A percentile compares a stretch with the other conserved stretches of the same genome.
Conservation (phyloP, 1,140 invertebrate genomes). For the Babylonia areolata region DNA sequence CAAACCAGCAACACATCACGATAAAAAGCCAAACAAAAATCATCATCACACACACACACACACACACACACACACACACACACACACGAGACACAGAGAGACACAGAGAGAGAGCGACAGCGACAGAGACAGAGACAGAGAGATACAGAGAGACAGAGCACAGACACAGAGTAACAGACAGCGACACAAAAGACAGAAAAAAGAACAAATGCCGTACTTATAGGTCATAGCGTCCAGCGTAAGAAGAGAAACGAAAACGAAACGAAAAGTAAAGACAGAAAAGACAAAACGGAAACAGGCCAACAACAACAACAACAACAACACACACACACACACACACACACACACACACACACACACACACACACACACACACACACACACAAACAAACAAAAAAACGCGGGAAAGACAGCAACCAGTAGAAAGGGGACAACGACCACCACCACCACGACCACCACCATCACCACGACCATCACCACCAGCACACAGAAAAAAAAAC, state of each 20-base stretch:
- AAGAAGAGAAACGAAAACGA: background rate
- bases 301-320: background rate
- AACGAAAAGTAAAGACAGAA: background rate
- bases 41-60: constrained; percentile 20
- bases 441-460: no score
- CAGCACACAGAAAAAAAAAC: constrained; percentile 19
- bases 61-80: no score
- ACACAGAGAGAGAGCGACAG: no score
- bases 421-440: no score
- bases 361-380: constrained; percentile 20
- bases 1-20: no score
- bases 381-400: constrained; percentile 17
- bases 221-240: no score
- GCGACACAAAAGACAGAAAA: background rate
- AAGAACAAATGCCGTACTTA: background rate
- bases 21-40: no score
- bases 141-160: no score
- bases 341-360: constrained; percentile 24
- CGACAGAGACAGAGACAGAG: no score
- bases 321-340: constrained; percentile 23
- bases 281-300: background rate
- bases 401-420: no score
- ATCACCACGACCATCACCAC: no score
- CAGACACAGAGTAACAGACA: no score
- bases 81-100: background rate